Base-by-base conservation (phyloP, 2,888 invertebrate genomes). In the Augochlorella aurata region DNA sequence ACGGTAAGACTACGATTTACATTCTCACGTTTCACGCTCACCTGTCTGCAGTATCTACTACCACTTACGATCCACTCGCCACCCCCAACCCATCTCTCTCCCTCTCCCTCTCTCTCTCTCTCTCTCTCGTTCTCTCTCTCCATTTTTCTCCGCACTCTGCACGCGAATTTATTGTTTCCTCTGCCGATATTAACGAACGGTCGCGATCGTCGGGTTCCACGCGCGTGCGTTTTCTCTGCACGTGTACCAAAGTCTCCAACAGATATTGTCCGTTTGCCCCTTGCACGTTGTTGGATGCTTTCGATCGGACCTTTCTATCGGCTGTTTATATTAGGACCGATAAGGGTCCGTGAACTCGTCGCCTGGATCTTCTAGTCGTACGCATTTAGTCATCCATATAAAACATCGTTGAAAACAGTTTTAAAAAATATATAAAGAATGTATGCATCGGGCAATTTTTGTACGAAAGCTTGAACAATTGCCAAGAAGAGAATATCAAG, bases 1-100 rank as follows among this genome's bases (percentile, higher is more conserved):
- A 88, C 86, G 84, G 85, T 87, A 87, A 89, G 89, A 89, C 89
- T 84, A 83, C 89, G 88, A 91, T 91, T 91, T 91, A 91, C 88
- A 89, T 89, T 90, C 89, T 86, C 84, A 50, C 86, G 85, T 88
- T 88, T 84, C 83, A 72, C 73, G 81, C 76, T 72, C 52, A 18
- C 65, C 73, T 52, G 52, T 76, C 76, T 77, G 21, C 24, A 16
- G 71, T 58, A 58, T 76, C 76, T 79, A 58, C 24, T 58, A 71
- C 77, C 76, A 63, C 68, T 82, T 74, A 67, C 68, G 52, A 84
- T 67, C 21, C 61, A 63, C 61, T 63, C 65, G n/a, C n/a, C n/a
- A n/a, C n/a, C n/a, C n/a, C n/a, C n/a, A n/a, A n/a, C n/a, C n/a
- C n/a, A n/a, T 44, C 65, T 18, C 44, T 0, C 18, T 4, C 65